Evolutionary conservation across 2,888 invertebrate genomes (phyloP).

Genomic region (Caenorhabditis japonica): DNA sequence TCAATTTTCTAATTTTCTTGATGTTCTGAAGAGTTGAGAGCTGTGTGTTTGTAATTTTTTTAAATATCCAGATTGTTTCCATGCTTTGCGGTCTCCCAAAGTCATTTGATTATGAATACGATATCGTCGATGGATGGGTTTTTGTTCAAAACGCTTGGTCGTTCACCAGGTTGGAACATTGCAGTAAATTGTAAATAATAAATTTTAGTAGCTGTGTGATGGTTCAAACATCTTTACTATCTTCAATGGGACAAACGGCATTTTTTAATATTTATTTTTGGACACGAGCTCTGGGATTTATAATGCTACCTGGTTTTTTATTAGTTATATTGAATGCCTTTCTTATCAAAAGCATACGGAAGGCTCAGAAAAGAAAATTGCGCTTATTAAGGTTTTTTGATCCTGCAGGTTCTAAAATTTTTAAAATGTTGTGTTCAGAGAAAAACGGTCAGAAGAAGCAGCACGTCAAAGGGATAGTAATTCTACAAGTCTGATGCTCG

Average conservation of each 20-base stretch:
- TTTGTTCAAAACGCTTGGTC: conserved; percentile 61
- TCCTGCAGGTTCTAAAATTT: too few relatives aligned
- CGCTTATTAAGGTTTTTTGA: conserved; percentile 83
- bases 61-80: conserved; percentile 80
- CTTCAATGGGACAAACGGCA: conserved; percentile 80
- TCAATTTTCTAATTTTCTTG: neutral
- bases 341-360: conserved; percentile 87
- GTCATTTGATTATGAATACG: conserved; percentile 85
- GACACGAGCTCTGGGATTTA: conserved; percentile 91
- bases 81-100: conserved; percentile 87
- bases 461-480: conserved; percentile 76
- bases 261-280: conserved; percentile 85
- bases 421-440: conserved; percentile 66
- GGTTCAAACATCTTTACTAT: conserved; percentile 65
- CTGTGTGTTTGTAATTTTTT: neutral
- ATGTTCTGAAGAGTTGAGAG: too few relatives aligned
- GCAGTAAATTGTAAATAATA: neutral
- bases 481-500: conserved; percentile 79
- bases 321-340: conserved; percentile 90
- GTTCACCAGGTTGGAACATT: conserved; percentile 51
- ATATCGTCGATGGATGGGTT: conserved; percentile 83
- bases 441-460: conserved; percentile 75
- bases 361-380: conserved; percentile 86
- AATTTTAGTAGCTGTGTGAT: conserved; percentile 69
- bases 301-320: conserved; percentile 89